Conservation (phyloP, 2,888 invertebrate species). For the Galerucella calmariensis region DNA sequence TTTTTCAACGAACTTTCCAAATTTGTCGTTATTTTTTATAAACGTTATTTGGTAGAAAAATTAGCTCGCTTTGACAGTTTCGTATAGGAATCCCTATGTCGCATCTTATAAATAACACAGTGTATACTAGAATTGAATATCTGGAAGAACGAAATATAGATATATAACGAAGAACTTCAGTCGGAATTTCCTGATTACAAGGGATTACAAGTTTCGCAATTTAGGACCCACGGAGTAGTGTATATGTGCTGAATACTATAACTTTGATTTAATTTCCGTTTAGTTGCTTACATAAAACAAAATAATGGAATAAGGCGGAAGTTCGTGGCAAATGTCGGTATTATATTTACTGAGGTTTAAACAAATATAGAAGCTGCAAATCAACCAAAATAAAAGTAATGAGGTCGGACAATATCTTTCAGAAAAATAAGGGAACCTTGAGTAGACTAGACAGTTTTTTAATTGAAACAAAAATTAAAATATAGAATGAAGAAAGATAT, state of each 20-base stretch:
- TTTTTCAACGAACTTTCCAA: too few species aligned
- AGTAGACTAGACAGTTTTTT: too few species aligned
- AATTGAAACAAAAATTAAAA: too few species aligned
- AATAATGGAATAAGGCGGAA: neutral
- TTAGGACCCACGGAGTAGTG: slow-evolving; percentile 2
- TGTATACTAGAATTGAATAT: neutral
- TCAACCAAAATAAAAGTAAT: neutral
- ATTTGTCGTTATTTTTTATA: too few species aligned
- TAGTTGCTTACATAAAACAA: slow-evolving; percentile 5
- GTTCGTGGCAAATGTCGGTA: neutral
- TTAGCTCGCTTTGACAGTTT: too few species aligned
- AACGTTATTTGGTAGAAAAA: too few species aligned
- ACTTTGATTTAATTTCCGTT: slow-evolving; percentile 34
- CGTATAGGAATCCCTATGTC: too few species aligned
- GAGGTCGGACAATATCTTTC: neutral
- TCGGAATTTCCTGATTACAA: slow-evolving; percentile 27
- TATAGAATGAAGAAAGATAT: too few species aligned
- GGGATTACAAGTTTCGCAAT: slow-evolving; percentile 30
- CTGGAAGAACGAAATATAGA: slow-evolving; percentile 19
- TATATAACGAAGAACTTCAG: slow-evolving; percentile 25
- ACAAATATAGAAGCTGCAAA: neutral
- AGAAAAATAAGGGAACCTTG: too few species aligned
- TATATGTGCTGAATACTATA: slow-evolving; percentile 19
- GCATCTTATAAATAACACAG: too few species aligned
- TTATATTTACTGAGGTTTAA: neutral